Evolutionary conservation across 2,113 vertebrate species (phyloP), one percentile per base, ranked within the genome.

Genomic region (Oostethus manadensis): DNA sequence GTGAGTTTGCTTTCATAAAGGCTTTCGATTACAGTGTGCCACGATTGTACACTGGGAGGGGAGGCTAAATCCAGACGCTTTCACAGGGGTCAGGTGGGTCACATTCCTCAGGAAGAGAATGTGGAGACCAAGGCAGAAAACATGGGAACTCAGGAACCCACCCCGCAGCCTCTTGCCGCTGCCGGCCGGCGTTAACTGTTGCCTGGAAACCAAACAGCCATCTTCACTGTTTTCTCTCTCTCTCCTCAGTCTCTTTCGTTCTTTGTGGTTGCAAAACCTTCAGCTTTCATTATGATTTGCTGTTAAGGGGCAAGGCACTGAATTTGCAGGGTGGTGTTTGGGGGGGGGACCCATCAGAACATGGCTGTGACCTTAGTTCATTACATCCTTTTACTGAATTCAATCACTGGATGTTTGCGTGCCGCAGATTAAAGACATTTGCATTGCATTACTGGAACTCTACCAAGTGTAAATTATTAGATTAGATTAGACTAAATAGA

Each of bases 21-120:
- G 74, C 76, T 80, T 84, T 83, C 57, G 68, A 85, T 87, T 81
- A 69, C 78, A 84, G 78, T 78, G 76, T 10, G 43, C 56, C 40
- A 65, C 66, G 71, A 82, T 80, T 76, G 72, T 83, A 78, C 75
- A 70, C 80, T 43, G 44, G 47, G 73, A 74, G 74, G 71, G 83
- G 79, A 76, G 83, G 75, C 71, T 78, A 73, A 80, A 85, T 86
- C 81, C 74, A 83, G 76, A 84, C 73, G 61, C 82, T 78, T 86
- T 75, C 67, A 67, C 56, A 44, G 74, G 67, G 83, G 79, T 78
- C 74, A 75, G 29, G 53, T 22, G 10, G 80, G 79, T 85, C 74
- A 84, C 80, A 85, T 88, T 86, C 82, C 77, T 79, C 77, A 85
- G 80, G 72, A 84, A 78, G 75, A 82, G 80, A 83, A 84, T 80